Percentiles rank a stretch among this genome's conserved stretches.
phyloP scores from a whole-genome alignment of 2,797 vertebrate genomes.

The Macropus fuliginosus region DNA sequence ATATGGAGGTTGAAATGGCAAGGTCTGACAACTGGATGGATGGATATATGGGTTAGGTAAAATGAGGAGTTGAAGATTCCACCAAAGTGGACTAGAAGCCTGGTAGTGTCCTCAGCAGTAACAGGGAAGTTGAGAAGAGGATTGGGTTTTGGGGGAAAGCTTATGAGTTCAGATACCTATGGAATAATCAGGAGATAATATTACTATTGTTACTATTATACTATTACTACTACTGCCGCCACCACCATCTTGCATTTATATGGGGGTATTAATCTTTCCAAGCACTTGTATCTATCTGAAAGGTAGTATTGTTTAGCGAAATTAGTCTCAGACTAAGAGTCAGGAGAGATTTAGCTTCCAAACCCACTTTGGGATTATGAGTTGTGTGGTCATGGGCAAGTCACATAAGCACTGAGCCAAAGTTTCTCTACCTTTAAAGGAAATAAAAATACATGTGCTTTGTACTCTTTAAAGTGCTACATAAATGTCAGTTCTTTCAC shows the following conservation, averaged over 20 bases:
- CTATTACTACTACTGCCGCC: too few relatives aligned
- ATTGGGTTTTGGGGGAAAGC: not conserved
- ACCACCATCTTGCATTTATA: too few relatives aligned
- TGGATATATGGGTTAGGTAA: not conserved
- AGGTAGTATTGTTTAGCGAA: too few relatives aligned
- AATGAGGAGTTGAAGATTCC: not conserved
- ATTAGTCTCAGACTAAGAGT: not conserved
- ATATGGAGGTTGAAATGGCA: not conserved
- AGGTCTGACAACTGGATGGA: not conserved
- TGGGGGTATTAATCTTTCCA: too few relatives aligned
- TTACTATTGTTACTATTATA: not conserved
- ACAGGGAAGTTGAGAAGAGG: not conserved
- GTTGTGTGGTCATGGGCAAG: not conserved
- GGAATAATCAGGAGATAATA: not conserved
- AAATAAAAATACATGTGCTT: not conserved
- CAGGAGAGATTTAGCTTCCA: not conserved
- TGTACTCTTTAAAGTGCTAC: not conserved
- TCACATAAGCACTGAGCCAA: constrained; percentile 1
- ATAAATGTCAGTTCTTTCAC: not conserved
- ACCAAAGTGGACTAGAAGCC: not conserved
- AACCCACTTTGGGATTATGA: not conserved
- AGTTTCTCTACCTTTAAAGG: constrained; percentile 23
- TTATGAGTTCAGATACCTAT: not conserved
- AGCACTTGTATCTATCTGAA: too few relatives aligned
- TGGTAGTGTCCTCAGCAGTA: not conserved